Evolutionary conservation across 1,140 invertebrate species (phyloP).

Genomic region (Papilio glaucus): DNA sequence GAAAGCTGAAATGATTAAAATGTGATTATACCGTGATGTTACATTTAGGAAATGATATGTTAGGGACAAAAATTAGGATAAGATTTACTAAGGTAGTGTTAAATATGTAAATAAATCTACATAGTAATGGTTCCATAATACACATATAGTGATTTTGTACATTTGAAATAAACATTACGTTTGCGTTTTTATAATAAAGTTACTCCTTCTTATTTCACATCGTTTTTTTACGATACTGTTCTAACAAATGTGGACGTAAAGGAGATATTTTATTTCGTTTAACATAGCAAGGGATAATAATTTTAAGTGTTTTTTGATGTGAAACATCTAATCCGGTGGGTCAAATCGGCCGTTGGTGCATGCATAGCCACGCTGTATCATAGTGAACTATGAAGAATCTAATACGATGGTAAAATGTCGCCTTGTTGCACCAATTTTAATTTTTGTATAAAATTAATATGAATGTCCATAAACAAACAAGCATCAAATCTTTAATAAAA

Average conservation of each 20-base stretch:
- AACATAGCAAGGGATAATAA: background rate
- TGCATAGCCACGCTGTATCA: too few species aligned
- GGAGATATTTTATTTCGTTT: background rate
- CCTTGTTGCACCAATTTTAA: too few species aligned
- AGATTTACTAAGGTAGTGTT: conserved; percentile 28
- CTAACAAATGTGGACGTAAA: background rate
- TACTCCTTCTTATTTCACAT: background rate
- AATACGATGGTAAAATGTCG: too few species aligned
- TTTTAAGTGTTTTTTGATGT: too few species aligned
- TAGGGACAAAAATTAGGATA: conserved; percentile 18
- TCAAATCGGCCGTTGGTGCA: too few species aligned
- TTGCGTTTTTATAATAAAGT: conserved; percentile 23
- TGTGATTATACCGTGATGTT: conserved; percentile 15
- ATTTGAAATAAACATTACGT: conserved; percentile 18
- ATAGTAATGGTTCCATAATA: conserved; percentile 21
- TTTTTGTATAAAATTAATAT: too few species aligned
- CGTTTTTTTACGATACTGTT: background rate
- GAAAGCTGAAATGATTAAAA: conserved; percentile 44
- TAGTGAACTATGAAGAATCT: too few species aligned
- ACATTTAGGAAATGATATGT: conserved; percentile 12
- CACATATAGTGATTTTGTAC: conserved; percentile 23
- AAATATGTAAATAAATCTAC: conserved; percentile 38
- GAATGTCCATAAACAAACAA: too few species aligned
- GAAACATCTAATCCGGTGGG: too few species aligned
- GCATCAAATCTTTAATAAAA: too few species aligned